Conservation (phyloP, 1,140 invertebrate genomes). For the Heliconius melpomene region DNA sequence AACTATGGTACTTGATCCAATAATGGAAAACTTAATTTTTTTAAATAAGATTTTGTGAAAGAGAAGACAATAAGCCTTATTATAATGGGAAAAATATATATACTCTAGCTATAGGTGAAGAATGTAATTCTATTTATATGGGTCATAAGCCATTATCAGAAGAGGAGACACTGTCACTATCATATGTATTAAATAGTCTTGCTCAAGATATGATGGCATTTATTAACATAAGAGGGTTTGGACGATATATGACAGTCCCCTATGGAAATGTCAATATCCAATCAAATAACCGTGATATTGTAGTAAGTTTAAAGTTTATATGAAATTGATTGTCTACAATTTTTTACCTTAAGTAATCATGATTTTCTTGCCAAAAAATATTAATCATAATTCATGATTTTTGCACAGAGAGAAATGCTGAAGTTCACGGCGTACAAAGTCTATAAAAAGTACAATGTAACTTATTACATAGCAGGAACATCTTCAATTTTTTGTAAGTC, state of each 20-base stretch:
- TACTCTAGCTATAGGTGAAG: conserved; percentile 43
- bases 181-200: conserved; percentile 54
- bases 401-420: conserved; percentile 58
- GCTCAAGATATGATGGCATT: conserved; percentile 58
- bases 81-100: not conserved
- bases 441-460: conserved; percentile 45
- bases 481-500: conserved; percentile 59
- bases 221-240: conserved; percentile 63
- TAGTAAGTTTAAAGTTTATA: conserved; percentile 46
- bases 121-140: conserved; percentile 57
- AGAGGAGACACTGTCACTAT: conserved; percentile 58
- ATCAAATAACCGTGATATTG: conserved; percentile 56
- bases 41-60: not conserved
- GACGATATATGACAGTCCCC: conserved; percentile 59
- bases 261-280: conserved; percentile 43
- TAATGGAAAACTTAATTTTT: no score
- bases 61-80: not conserved
- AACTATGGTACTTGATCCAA: no score
- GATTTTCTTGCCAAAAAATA: not conserved
- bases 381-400: not conserved
- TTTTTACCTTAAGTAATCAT: not conserved
- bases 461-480: conserved; percentile 53
- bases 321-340: no score
- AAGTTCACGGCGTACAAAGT: conserved; percentile 50
- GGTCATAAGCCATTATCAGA: conserved; percentile 59